Evolutionary conservation across 2,797 vertebrate species (phyloP).

Genomic region (Todus mexicanus): DNA sequence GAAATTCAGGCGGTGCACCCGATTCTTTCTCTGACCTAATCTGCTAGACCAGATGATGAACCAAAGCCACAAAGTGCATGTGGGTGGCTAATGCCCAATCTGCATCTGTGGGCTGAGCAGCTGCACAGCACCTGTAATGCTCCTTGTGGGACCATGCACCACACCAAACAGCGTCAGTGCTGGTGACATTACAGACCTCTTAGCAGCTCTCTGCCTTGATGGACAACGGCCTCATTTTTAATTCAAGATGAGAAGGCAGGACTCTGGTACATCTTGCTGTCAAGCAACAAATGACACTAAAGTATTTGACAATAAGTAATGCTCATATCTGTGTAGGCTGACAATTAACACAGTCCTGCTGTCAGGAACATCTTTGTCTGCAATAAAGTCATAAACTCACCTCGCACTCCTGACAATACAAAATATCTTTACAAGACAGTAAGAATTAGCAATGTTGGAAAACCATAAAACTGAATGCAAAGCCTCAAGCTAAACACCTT

Average conservation of each 20-base stretch:
- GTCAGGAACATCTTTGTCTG: not conserved
- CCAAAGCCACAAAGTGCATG: not conserved
- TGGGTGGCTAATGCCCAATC: not conserved
- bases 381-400: not conserved
- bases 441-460: not conserved
- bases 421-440: not conserved
- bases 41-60: not conserved
- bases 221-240: not conserved
- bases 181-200: not conserved
- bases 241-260: not conserved
- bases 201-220: not conserved
- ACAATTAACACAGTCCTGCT: not conserved
- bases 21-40: not conserved
- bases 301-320: not conserved
- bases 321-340: not conserved
- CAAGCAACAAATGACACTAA: not conserved
- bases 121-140: not conserved
- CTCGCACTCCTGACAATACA: not conserved
- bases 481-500: not conserved
- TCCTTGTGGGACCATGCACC: not conserved
- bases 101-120: not conserved
- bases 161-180: not conserved
- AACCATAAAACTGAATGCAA: not conserved
- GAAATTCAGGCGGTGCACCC: not conserved
- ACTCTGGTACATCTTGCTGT: not conserved